phyloP scores from a whole-genome alignment of 2,888 invertebrate species.

The Netelia melanura region DNA sequence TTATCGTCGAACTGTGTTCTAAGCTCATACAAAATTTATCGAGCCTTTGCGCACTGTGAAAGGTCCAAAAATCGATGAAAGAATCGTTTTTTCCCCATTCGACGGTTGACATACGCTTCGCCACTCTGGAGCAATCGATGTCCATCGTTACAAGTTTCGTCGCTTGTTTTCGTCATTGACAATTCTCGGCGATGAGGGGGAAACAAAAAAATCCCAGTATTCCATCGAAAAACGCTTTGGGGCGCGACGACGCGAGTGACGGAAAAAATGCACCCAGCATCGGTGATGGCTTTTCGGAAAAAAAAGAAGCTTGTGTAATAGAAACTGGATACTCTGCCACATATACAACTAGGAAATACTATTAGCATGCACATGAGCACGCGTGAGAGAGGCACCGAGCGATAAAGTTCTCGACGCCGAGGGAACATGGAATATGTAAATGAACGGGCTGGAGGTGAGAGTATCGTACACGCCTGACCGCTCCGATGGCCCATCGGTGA shows the following conservation, averaged over 20 bases:
- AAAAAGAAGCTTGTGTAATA: constrained; percentile 20
- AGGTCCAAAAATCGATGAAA: background rate
- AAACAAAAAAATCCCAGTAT: constrained; percentile 20
- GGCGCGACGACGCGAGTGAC: constrained; percentile 17
- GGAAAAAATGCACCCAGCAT: constrained; percentile 34
- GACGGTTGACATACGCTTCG: background rate
- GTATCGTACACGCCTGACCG: constrained; percentile 28
- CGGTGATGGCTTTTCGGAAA: constrained; percentile 6
- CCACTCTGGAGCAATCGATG: background rate
- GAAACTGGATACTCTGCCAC: constrained; percentile 11
- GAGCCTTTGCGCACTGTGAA: background rate
- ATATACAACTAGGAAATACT: constrained; percentile 10
- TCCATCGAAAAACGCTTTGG: constrained; percentile 39
- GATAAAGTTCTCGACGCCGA: constrained; percentile 17
- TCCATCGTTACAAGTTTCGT: constrained; percentile 9
- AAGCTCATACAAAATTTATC: too few species aligned
- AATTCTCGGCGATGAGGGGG: background rate
- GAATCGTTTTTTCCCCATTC: background rate
- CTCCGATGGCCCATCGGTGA: constrained; percentile 39
- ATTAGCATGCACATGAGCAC: background rate
- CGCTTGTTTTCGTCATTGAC: constrained; percentile 2
- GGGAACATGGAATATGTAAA: constrained; percentile 58
- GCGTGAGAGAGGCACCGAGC: background rate
- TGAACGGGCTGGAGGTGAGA: constrained; percentile 34
- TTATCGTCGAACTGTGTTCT: background rate